Conservation (phyloP, 2,797 vertebrate genomes). For the Coccyzus lansbergi region DNA sequence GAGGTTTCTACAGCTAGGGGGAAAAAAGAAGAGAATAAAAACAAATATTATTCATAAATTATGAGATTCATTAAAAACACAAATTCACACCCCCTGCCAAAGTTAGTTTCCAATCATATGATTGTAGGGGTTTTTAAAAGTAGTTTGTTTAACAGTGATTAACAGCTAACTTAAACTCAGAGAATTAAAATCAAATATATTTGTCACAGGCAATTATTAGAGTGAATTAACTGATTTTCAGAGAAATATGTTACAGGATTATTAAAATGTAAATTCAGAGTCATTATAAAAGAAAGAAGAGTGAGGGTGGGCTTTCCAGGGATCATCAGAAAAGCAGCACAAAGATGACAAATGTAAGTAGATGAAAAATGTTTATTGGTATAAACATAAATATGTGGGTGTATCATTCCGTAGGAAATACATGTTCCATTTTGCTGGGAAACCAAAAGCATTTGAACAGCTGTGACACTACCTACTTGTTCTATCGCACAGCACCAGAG, state of each 20-base stretch:
- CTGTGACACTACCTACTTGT: slow-evolving; percentile 14
- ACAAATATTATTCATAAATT: background rate
- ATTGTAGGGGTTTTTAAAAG: background rate
- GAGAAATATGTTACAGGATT: background rate
- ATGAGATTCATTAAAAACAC: background rate
- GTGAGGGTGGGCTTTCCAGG: background rate
- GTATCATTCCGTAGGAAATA: slow-evolving; percentile 35
- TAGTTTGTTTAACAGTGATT: background rate
- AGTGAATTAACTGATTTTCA: background rate
- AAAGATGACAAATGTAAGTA: slow-evolving; percentile 4
- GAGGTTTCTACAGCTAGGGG: background rate
- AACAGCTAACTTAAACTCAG: background rate
- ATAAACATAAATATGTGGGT: background rate
- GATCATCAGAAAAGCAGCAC: background rate
- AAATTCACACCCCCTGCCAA: rapidly evolving
- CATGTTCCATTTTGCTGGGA: slow-evolving; percentile 6
- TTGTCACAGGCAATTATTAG: background rate
- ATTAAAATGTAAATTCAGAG: background rate
- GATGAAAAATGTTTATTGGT: slow-evolving; percentile 31
- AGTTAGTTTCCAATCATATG: background rate
- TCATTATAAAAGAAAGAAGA: background rate
- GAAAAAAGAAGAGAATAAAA: background rate
- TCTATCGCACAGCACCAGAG: background rate
- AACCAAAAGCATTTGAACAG: background rate
- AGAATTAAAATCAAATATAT: background rate